Conservation (phyloP, 35 echinoderm and acorn worm species). For the Heliocidaris tuberculata region DNA sequence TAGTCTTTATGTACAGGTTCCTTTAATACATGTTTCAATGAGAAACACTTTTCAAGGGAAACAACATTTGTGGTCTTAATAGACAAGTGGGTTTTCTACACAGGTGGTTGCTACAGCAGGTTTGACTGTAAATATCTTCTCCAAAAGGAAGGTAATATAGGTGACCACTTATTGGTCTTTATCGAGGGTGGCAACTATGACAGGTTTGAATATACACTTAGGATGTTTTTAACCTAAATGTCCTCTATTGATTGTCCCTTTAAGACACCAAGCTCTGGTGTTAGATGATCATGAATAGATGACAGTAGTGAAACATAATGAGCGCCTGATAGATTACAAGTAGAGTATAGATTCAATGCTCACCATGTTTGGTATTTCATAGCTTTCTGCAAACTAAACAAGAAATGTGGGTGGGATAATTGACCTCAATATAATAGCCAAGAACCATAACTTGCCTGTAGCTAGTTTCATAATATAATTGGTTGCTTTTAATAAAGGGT, state of each 20-base stretch:
- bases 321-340: background rate
- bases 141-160: too few relatives aligned
- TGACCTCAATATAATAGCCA: background rate
- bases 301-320: background rate
- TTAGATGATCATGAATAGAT: conserved; percentile 14
- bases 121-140: too few relatives aligned
- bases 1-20: too few relatives aligned
- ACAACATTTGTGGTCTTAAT: too few relatives aligned
- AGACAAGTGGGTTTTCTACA: too few relatives aligned
- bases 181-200: background rate
- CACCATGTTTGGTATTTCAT: conserved; percentile 11
- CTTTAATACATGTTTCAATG: too few relatives aligned
- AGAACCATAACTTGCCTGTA: background rate
- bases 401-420: background rate
- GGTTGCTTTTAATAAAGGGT: background rate
- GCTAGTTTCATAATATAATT: background rate
- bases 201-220: too few relatives aligned
- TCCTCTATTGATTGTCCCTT: background rate
- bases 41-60: too few relatives aligned
- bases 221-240: background rate
- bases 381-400: background rate
- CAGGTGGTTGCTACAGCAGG: too few relatives aligned
- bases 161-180: background rate
- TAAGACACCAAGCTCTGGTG: background rate
- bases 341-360: background rate